Conservation (phyloP, 2,888 invertebrate species). For the Tethea ocularis region DNA sequence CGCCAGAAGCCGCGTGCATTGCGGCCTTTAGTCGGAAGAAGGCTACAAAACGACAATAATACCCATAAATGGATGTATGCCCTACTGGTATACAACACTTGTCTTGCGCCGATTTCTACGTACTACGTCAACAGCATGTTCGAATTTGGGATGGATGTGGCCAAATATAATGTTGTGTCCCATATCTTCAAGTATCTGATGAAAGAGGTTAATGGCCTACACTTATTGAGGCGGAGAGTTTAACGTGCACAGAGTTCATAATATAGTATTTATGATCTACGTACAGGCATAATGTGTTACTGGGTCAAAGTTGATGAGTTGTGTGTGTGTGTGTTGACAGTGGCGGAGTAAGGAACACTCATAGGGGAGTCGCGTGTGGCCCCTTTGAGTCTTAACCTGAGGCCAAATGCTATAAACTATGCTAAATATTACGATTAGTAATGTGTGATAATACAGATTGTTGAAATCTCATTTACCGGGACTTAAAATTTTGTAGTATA, state of each 20-base stretch:
- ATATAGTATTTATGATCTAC: too few relatives aligned
- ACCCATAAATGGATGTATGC: conserved; percentile 73
- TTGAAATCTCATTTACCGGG: too few relatives aligned
- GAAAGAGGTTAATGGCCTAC: conserved; percentile 60
- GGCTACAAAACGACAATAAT: conserved; percentile 28
- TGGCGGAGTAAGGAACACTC: too few relatives aligned
- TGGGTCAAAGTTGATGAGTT: too few relatives aligned
- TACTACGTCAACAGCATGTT: conserved; percentile 71
- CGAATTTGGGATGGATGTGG: conserved; percentile 73
- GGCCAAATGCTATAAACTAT: too few relatives aligned
- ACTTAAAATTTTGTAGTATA: too few relatives aligned
- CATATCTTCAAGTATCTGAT: conserved; percentile 61
- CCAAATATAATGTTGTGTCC: conserved; percentile 67
- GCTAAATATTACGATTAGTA: too few relatives aligned
- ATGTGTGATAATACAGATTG: too few relatives aligned
- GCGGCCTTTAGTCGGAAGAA: conserved; percentile 20
- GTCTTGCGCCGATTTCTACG: conserved; percentile 71
- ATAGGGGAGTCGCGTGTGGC: too few relatives aligned
- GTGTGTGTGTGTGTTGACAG: too few relatives aligned
- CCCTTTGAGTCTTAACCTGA: too few relatives aligned
- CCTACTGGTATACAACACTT: conserved; percentile 70
- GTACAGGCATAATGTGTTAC: too few relatives aligned
- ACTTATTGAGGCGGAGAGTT: background rate
- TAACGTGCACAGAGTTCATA: background rate
- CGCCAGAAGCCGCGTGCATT: conserved; percentile 25